Base-by-base conservation (phyloP, 1,140 invertebrate genomes). In the Aphaenogaster floridana region DNA sequence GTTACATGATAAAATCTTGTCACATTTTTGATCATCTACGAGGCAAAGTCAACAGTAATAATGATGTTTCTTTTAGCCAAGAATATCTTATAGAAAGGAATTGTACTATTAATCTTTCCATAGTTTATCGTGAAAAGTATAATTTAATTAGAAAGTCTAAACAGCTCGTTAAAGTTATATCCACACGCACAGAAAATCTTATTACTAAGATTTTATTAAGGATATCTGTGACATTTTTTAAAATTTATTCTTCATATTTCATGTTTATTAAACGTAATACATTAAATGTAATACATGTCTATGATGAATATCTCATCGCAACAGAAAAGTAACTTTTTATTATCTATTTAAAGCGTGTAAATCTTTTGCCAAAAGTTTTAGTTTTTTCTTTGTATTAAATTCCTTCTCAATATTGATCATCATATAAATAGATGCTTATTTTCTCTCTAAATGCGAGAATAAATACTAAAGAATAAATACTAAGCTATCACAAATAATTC, bases 141-240 rank as follows among this genome's bases (percentile, higher is more conserved):
- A 61, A 45, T 77, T 21, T 77, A 61, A 61, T 59, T 59, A 77
- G 36, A 59, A 77, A 59, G 21, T 50, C 69, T 72, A 77, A n/a
- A 34, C n/a, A 61, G n/a, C 4, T 77, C 36, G 6, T 76, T 52
- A 13, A 21, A 76, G 11, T 76, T 72, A 6, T 42, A 42, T 76
- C 36, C 7, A 76, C n/a, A 68, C 39, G 39, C 64, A 63, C 1
- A 15, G 13, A 7, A 42, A 59, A 59, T 21, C 21, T 57, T 39
- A 76, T 57, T 57, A 76, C n/a, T n/a, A 21, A 21, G 34, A 57
- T 39, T 74, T 54, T 21, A 21, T 76, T 39, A 4, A 15, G 6
- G n/a, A 8, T 48, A 48, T 15, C 13, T 59, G 4, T 59, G 4
- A 57, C 5, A 61, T 45, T 76, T 66, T 21, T 48, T 15, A 28